Base-by-base conservation (phyloP, 2,113 vertebrate species). In the Camarhynchus parvulus region DNA sequence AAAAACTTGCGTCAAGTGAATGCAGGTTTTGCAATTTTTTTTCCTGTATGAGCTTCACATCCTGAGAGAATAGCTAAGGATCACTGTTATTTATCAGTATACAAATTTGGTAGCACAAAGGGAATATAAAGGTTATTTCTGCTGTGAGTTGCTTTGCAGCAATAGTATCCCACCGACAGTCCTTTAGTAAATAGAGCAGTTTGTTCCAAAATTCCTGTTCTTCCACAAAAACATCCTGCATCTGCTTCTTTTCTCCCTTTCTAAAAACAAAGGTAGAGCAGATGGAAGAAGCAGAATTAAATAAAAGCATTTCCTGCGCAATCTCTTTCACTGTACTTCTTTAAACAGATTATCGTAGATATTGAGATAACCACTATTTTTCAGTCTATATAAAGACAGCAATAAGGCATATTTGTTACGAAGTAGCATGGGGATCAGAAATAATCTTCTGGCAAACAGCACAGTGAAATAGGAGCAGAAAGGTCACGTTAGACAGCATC, bases 401-500 rank as follows among this genome's bases (percentile, higher is more conserved):
- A 33, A 27, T 41, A 91, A 80, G n/a, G 44, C 24, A 23, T 52
- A 76, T 85, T 92, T 86, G 64, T 88, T 91, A 73, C 1, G 4
- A 91, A 89, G 83, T 30, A 86, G 13, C 33, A 52, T 7, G 44
- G 9, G n/a, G 47, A 80, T 92, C 63, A 85, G 68, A 83, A 92
- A 68, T 83, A 74, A 83, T 81, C 46, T 89, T 80, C 64, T 56
- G 61, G 55, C 83, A 91, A 94, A 83, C 47, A 69, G 39, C 79
- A 68, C 4, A 2, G 64, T 74, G 72, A 83, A 94, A 52, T 41
- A 83, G 53, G 76, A 96, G 90, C 53, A 92, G 68, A 95, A 96
- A 94, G 92, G 90, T 95, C 96, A 90, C 14, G 0, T 70, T 52
- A 93, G 87, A 84, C 89, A 95, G 90, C 85, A 92, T 96, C 92